Base-by-base conservation (phyloP, 2,888 invertebrate genomes). In the Apomyelois bistriatella region DNA sequence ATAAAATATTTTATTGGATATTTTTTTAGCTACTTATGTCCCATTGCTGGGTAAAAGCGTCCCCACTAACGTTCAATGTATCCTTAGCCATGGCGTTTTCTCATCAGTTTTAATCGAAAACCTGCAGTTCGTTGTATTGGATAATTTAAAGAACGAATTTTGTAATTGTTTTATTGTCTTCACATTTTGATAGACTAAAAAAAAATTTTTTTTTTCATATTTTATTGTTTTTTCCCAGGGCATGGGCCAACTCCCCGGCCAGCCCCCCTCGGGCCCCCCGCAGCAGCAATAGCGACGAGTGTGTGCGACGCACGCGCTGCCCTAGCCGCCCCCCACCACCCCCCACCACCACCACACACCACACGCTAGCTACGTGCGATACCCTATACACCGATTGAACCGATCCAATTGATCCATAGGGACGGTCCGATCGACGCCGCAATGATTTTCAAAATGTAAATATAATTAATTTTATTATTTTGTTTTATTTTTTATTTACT, bases 251-350 rank as follows among this genome's bases (percentile, higher is more conserved):
- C 70, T 88, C 41, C 85, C 87, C 1, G 88, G 87, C 0, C 88
- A 83, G 63, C 90, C 89, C 8, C 88, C 89, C 13, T 61, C 80
- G 55, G 86, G 84, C 10, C 79, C 86, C 68, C 87, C 81, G 55
- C 90, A 90, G 55, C 89, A 90, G 55, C 90, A 90, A 85, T 90
- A 91, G 88, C 90, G 84, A 75, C 76, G 66, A 73, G 72, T 70
- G 66, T 67, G 64, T 65, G 68, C 64, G 62, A 6, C 59, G 57
- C 62, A 65, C 75, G 68, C 76, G 61, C 71, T 66, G 65, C 62
- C 59, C 53, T 64, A 57, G 53, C n/a, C 38, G 50, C 30, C 43
- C 53, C 42, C 48, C 58, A 40, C 55, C 58, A 47, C 55, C 50
- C 56, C 57, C 59, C 49, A 22, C 46, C 28, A 52, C 15, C 60